These are phyloP conservation scores for Spinibarbus caldwelli DNA, from an alignment of 2,797 vertebrate species.

Conservation along the genomic window DNA sequence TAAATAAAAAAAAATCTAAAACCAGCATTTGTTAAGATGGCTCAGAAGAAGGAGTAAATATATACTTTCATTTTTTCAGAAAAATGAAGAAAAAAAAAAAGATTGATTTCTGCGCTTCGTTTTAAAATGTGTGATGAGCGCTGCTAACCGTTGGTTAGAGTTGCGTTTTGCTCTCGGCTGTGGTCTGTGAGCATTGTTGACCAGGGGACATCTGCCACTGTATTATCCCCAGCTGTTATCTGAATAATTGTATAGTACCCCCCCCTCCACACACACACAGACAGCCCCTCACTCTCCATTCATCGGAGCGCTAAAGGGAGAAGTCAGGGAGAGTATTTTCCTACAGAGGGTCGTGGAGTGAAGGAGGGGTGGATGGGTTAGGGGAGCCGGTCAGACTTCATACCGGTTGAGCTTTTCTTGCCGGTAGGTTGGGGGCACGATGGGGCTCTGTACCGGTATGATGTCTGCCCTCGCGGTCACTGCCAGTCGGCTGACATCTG, in stretches of 20 bases:
- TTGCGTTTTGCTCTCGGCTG: conserved; percentile 60
- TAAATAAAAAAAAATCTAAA: too few species aligned
- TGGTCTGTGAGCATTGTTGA: conserved; percentile 81
- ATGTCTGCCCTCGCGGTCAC: conserved; percentile 67
- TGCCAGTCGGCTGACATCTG: conserved; percentile 78
- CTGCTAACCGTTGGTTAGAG: conserved; percentile 49
- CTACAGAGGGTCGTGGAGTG: conserved; percentile 38
- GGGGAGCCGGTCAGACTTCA: conserved; percentile 45
- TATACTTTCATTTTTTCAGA: not conserved
- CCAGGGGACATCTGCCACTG: conserved; percentile 84
- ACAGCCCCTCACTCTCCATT: conserved; percentile 43
- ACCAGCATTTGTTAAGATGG: not conserved
- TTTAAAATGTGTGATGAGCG: conserved; percentile 42
- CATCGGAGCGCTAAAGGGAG: conserved; percentile 38
- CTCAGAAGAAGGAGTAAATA: not conserved
- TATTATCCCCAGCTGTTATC: conserved; percentile 88
- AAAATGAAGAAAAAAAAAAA: not conserved
- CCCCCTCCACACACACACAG: conserved; percentile 40
- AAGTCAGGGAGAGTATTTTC: conserved; percentile 44
- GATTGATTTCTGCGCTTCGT: conserved; percentile 34
- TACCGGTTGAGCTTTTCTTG: conserved; percentile 38
- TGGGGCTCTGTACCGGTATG: conserved; percentile 58
- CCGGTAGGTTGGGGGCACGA: conserved; percentile 51
- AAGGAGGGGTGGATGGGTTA: conserved; percentile 36
- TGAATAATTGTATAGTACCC: conserved; percentile 83